phyloP scores from a whole-genome alignment of 2,888 invertebrate species.

The Apoda limacodes region DNA sequence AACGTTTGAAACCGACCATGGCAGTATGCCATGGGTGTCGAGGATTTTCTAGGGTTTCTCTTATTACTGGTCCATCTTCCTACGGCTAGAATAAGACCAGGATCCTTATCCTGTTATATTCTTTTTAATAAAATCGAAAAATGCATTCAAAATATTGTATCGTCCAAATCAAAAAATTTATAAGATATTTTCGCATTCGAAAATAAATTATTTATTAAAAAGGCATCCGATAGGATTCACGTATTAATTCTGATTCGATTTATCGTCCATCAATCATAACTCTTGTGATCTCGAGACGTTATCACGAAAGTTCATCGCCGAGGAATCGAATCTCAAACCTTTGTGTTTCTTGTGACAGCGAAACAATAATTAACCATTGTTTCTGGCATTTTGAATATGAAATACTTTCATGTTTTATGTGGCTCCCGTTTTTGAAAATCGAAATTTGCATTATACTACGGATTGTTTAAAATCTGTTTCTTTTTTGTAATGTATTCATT shows the following conservation, averaged over 20 bases:
- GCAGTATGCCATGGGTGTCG: too few species aligned
- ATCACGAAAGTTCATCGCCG: conserved; percentile 44
- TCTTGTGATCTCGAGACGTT: conserved; percentile 38
- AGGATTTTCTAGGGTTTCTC: too few species aligned
- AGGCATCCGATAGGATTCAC: conserved; percentile 41
- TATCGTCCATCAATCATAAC: conserved; percentile 61
- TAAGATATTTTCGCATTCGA: conserved; percentile 33
- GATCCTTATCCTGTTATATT: too few species aligned
- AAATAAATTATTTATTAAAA: conserved; percentile 54
- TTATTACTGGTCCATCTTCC: too few species aligned
- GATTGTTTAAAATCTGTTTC: too few species aligned
- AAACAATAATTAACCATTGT: conserved; percentile 42
- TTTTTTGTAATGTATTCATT: too few species aligned
- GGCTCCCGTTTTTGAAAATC: too few species aligned
- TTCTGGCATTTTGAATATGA: conserved; percentile 34
- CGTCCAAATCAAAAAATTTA: conserved; percentile 27
- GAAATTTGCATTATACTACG: too few species aligned
- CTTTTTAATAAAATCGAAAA: too few species aligned
- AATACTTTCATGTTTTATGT: too few species aligned
- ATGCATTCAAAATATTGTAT: not conserved
- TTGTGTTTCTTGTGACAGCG: conserved; percentile 10
- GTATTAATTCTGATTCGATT: conserved; percentile 51
- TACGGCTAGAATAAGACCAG: too few species aligned
- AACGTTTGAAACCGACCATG: too few species aligned
- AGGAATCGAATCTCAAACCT: conserved; percentile 16